Base-by-base conservation (phyloP, 92 coral and sea anemone genomes). In the Epizoanthus illoricatus region DNA sequence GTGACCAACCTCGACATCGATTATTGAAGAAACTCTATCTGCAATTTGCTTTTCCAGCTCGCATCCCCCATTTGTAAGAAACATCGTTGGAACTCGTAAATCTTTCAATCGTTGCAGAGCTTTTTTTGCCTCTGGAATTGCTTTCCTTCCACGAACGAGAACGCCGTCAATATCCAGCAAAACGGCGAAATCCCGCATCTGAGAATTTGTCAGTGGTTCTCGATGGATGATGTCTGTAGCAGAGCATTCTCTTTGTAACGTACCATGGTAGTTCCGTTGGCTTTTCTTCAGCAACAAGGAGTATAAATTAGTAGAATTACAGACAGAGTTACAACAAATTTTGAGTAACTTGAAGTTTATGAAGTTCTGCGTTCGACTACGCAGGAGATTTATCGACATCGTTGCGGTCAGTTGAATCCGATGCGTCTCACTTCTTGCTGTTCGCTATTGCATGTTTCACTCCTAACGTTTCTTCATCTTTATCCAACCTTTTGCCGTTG, bases 81-180 rank as follows among this genome's bases (percentile, higher is more conserved):
- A 91, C 56, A 89, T 78, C 3, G 88, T 83, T 7, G 92, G 95
- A n/a, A 89, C 84, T 0, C 79, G 84, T 55, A 85, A 59, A 16
- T 89, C 86, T 65, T 87, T 84, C 19, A 91, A 81, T 57, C 81
- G 72, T 64, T 87, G 69, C 66, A 91, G 71, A 23, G 95, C 89
- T 60, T 84, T 86, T 65, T 84, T 89, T 21, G 90, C 95, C 54
- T 92, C 95, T 17, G 90, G 82, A 42, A 91, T 85, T 3, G 89
- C 63, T n/a, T 84, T 71, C 42, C 95, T 80, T n/a, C 95, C 95
- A 15, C 95, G 89, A n/a, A 91, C 54, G 40, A 91, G 86, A 7
- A 91, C 95, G 28, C 95, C 95, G 61, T 91, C 95, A 33, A 91
- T 91, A 41, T 91, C 92, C 33, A 90, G 87, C 78, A 91, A 86